Evolutionary conservation across 2,113 vertebrate species (phyloP), one percentile per base, ranked within the genome.

Genomic region (Pelecanus crispus): DNA sequence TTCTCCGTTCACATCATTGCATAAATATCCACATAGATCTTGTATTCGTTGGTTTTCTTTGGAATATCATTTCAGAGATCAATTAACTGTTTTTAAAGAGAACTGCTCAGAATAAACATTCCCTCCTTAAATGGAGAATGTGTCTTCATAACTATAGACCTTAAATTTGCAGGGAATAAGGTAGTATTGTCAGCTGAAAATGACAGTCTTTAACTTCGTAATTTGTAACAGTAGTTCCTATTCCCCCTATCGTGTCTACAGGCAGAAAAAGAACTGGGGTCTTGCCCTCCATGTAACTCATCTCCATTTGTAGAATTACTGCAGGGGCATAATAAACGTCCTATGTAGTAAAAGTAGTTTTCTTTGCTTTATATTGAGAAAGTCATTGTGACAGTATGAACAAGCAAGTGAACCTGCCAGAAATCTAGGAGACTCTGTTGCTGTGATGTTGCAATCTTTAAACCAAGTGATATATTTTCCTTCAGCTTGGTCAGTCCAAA

Each of bases 381-480:
- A 95, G 45, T 65, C 31, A 92, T 68, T 85, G 34, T 91, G 78
- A 90, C 63, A 92, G 26, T 77, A 81, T 50, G 20, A 94, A 93
- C 62, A 93, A 94, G 72, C 3, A 61, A 90, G 13, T 73, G 32
- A 88, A 92, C 49, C 22, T 94, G 88, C 74, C 95, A 97, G 68
- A 78, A 84, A 92, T 59, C 47, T 50, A 77, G 40, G 59, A 88
- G 72, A 62, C 81, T 55, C 47, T 93, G 59, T 49, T 86, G 55
- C 61, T 87, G n/a, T 63, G 74, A 94, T 95, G 84, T n/a, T 95
- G 59, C 44, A 85, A 10, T 56, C 26, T 89, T 90, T 63, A 83
- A 85, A 89, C 55, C 94, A 96, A 95, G 62, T 90, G 82, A 94
- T 89, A 91, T 90, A 81, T 95, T 82, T 96, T 92, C 70, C 83